Evolutionary conservation across 2,797 vertebrate species (phyloP).

Genomic region (Parotocinclus haroldoi): DNA sequence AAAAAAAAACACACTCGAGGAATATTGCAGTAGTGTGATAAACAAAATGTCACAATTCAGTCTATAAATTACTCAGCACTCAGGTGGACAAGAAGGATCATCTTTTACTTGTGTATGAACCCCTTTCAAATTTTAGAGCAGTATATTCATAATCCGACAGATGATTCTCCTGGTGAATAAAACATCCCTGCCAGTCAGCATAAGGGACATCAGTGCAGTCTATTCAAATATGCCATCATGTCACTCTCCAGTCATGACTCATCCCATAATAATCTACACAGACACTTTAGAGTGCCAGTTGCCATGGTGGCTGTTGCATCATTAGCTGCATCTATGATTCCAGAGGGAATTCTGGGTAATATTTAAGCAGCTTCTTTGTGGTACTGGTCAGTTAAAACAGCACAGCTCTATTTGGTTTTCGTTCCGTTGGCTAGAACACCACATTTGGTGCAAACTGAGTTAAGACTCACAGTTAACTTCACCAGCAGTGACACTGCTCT

Average conservation of each 20-base stretch:
- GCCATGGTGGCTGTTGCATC: slow-evolving; percentile 67
- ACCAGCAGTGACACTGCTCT: slow-evolving; percentile 1
- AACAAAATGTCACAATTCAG: slow-evolving; percentile 11
- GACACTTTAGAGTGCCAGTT: slow-evolving; percentile 66
- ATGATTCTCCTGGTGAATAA: slow-evolving; percentile 27
- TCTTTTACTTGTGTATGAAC: slow-evolving; percentile 43
- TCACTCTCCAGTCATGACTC: slow-evolving; percentile 62
- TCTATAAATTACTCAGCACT: too few relatives aligned
- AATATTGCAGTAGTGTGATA: slow-evolving; percentile 3
- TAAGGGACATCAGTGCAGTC: slow-evolving; percentile 31
- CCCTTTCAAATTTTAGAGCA: slow-evolving; percentile 23
- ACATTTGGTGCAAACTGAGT: slow-evolving; percentile 2
- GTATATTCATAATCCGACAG: slow-evolving; percentile 9
- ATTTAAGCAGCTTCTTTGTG: slow-evolving; percentile 22
- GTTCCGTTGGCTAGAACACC: not conserved
- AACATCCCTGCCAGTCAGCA: slow-evolving; percentile 17
- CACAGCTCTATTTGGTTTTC: slow-evolving; percentile 3
- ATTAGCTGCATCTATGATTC: slow-evolving; percentile 54
- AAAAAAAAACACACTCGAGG: not conserved
- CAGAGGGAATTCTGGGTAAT: slow-evolving; percentile 33
- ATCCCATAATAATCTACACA: slow-evolving; percentile 70
- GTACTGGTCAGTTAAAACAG: slow-evolving; percentile 25
- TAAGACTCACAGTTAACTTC: not conserved
- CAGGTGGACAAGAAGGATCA: not conserved
- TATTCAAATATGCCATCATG: slow-evolving; percentile 40